A percentile compares a stretch with the other conserved stretches of the same genome.
These are phyloP conservation scores for Sebastes schlegelii DNA, from an alignment of 2,113 vertebrate genomes.

Conservation along the genomic window DNA sequence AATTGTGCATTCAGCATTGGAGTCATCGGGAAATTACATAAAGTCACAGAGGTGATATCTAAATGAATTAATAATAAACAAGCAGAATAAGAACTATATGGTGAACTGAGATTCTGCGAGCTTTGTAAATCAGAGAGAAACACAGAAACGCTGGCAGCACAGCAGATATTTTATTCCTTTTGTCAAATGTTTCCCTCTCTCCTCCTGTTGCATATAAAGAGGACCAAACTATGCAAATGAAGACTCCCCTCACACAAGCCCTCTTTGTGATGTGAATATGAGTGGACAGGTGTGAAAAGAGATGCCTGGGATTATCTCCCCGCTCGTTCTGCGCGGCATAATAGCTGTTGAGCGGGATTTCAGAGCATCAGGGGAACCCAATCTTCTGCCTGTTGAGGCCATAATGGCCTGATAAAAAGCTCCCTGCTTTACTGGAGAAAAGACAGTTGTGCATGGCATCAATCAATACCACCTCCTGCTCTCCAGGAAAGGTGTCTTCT, in stretches of 20 bases:
- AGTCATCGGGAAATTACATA: too few relatives aligned
- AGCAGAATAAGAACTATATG: too few relatives aligned
- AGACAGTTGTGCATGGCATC: constrained; percentile 51
- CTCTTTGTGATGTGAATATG: constrained; percentile 67
- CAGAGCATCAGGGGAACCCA: constrained; percentile 64
- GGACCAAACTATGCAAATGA: constrained; percentile 52
- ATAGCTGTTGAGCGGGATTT: constrained; percentile 66
- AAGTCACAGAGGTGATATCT: too few relatives aligned
- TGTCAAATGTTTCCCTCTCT: constrained; percentile 22
- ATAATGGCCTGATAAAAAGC: constrained; percentile 69
- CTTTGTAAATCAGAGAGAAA: not conserved
- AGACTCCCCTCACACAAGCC: constrained; percentile 45
- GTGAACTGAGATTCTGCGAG: too few relatives aligned
- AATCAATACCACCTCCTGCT: constrained; percentile 43
- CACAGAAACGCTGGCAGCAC: not conserved
- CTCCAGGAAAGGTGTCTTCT: constrained; percentile 65
- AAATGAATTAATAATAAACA: too few relatives aligned
- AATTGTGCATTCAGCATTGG: too few relatives aligned
- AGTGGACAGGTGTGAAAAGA: constrained; percentile 76
- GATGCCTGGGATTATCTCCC: constrained; percentile 67
- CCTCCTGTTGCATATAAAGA: constrained; percentile 27
- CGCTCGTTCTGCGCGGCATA: constrained; percentile 53
- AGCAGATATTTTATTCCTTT: constrained; percentile 14
- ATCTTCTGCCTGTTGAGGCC: constrained; percentile 55
- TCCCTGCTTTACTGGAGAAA: constrained; percentile 46